These are phyloP conservation scores for Tethya wilhelma DNA, from an alignment of 37 sponge, comb jelly and placozoan species.

Conservation along the genomic window DNA sequence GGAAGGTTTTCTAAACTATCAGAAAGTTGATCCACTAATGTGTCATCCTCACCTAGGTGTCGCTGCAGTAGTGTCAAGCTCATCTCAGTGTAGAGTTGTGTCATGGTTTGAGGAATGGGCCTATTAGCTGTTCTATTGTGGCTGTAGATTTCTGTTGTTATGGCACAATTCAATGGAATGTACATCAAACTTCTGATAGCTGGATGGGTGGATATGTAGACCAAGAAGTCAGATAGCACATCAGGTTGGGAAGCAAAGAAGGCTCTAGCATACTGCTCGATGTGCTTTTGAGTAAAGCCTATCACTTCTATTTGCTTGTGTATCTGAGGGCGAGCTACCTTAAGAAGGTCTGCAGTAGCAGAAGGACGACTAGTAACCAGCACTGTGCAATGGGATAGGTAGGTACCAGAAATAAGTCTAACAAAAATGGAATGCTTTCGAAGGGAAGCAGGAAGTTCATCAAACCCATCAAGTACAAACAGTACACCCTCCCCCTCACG, in stretches of 20 bases:
- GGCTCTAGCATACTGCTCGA: constrained; percentile 6
- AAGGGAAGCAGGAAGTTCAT: no score
- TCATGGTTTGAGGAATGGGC: constrained; percentile 31
- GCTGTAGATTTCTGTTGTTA: constrained; percentile 10
- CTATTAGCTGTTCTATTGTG: background rate
- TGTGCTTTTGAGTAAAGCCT: constrained; percentile 20
- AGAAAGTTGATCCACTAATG: no score
- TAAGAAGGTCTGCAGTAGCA: background rate
- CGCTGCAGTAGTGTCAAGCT: no score
- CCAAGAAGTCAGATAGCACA: background rate
- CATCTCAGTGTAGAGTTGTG: constrained; percentile 50
- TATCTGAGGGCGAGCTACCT: background rate
- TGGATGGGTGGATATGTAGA: constrained; percentile 14
- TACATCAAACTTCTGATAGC: constrained; percentile 20
- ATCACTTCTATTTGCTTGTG: constrained; percentile 13
- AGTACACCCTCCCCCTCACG: constrained; percentile 13
- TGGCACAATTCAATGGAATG: constrained; percentile 29
- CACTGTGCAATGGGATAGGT: constrained; percentile 9
- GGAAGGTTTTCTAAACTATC: no score
- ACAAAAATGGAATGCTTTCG: no score
- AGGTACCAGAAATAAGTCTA: constrained; percentile 1
- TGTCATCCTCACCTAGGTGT: no score
- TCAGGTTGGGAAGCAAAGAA: background rate
- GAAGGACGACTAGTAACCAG: constrained; percentile 46
- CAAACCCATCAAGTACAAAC: constrained; percentile 44